Conservation (phyloP, 1,140 invertebrate genomes). For the Macrobrachium rosenbergii region DNA sequence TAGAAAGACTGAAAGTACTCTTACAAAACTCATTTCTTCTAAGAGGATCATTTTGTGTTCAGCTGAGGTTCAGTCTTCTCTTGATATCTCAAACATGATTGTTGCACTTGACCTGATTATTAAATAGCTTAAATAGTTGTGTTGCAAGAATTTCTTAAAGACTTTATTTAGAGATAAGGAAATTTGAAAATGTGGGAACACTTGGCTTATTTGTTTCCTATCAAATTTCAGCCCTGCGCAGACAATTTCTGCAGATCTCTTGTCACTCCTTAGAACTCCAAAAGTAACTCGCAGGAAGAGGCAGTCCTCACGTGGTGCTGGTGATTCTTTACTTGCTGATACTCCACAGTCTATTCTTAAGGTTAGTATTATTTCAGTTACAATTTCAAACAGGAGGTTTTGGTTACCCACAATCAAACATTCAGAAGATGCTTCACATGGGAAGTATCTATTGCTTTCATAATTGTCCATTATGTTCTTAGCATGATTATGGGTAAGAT, state of each 20-base stretch:
- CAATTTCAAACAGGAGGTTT: neutral
- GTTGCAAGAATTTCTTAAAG: too few relatives aligned
- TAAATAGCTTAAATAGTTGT: too few relatives aligned
- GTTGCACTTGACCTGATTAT: too few relatives aligned
- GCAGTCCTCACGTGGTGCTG: neutral
- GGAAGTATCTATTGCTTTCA: neutral
- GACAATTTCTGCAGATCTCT: slow-evolving; percentile 41
- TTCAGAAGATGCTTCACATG: neutral
- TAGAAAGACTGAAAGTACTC: too few relatives aligned
- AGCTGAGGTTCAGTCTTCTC: too few relatives aligned
- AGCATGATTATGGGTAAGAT: too few relatives aligned
- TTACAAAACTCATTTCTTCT: too few relatives aligned
- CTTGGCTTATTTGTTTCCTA: neutral
- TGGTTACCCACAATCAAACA: neutral
- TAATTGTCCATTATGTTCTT: too few relatives aligned
- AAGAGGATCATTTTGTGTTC: too few relatives aligned
- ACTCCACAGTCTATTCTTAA: slow-evolving; percentile 56
- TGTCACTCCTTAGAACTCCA: slow-evolving; percentile 43
- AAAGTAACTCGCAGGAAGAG: slow-evolving; percentile 32
- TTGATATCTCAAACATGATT: too few relatives aligned
- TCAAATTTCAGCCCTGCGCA: slow-evolving; percentile 22
- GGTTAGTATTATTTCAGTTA: slow-evolving; percentile 13
- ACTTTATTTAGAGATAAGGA: neutral
- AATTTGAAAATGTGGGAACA: neutral
- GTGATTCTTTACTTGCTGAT: slow-evolving; percentile 28